Percentiles rank a stretch among this genome's conserved stretches.
These are phyloP conservation scores for Ylistrum balloti DNA, from an alignment of 1,140 invertebrate species.

Conservation along the genomic window DNA sequence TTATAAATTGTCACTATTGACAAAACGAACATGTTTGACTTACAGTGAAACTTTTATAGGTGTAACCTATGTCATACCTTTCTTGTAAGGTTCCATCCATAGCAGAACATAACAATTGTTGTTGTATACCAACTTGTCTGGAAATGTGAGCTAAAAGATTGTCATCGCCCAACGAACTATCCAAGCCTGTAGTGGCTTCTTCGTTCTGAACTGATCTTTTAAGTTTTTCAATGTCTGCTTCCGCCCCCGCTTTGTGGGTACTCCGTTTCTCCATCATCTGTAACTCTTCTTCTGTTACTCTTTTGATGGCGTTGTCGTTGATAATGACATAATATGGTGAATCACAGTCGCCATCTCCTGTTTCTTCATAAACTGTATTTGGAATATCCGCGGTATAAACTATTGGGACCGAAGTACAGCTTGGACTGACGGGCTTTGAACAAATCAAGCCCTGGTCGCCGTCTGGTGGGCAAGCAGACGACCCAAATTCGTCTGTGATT, in stretches of 20 bases:
- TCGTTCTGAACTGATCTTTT: constrained; percentile 2
- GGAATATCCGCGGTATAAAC: constrained; percentile 30
- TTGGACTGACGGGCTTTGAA: not conserved
- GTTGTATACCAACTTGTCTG: not conserved
- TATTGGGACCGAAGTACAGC: not conserved
- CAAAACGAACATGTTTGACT: no score
- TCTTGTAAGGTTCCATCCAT: not conserved
- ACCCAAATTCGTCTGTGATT: not conserved
- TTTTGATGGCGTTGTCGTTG: not conserved
- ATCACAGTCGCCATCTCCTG: not conserved
- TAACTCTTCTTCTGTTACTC: not conserved
- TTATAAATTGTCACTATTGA: no score
- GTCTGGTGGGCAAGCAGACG: not conserved
- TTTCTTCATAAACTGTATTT: not conserved
- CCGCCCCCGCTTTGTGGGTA: not conserved
- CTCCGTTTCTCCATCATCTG: not conserved
- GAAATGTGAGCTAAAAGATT: not conserved
- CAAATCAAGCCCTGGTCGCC: not conserved
- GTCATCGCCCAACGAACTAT: not conserved
- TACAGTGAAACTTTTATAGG: no score
- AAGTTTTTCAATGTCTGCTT: not conserved
- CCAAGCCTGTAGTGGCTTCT: not conserved
- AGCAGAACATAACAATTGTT: not conserved
- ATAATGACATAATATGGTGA: constrained; percentile 1
- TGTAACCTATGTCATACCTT: not conserved